phyloP scores from a whole-genome alignment of 2,797 vertebrate genomes.

The Masticophis lateralis region DNA sequence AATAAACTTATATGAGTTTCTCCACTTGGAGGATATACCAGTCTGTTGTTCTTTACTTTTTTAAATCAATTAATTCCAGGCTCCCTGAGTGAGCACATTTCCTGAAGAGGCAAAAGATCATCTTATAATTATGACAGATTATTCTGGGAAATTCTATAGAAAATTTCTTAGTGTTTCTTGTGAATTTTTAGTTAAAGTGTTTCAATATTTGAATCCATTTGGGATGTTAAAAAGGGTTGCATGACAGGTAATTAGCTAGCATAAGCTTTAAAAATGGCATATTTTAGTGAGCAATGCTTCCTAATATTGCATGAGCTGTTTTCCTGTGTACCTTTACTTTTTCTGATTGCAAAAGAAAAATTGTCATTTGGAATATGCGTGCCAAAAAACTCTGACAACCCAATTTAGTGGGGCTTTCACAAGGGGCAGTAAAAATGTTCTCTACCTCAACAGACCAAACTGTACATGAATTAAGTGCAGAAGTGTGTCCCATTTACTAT shows the following conservation, averaged over 20 bases:
- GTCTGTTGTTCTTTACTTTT: slow-evolving; percentile 45
- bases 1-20: slow-evolving; percentile 54
- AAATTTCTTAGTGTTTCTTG: slow-evolving; percentile 30
- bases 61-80: slow-evolving; percentile 60
- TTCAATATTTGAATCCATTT: background rate
- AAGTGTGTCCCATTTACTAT: background rate
- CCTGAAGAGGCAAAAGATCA: slow-evolving; percentile 66
- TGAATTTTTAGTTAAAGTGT: background rate
- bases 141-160: slow-evolving; percentile 33
- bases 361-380: background rate
- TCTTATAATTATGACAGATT: slow-evolving; percentile 50
- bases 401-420: background rate
- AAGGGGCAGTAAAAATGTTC: background rate
- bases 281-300: background rate
- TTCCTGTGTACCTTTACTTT: background rate
- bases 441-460: background rate
- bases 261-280: background rate
- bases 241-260: background rate
- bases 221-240: background rate
- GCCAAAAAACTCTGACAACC: background rate
- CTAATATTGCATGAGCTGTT: background rate
- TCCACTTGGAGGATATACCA: slow-evolving; percentile 55
- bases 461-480: background rate
- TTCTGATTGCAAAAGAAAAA: background rate
- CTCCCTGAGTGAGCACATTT: slow-evolving; percentile 73